A percentile compares a stretch with the other conserved stretches of the same genome.
Conservation (phyloP, 1,140 invertebrate species). For the Anthonomus grandis region DNA sequence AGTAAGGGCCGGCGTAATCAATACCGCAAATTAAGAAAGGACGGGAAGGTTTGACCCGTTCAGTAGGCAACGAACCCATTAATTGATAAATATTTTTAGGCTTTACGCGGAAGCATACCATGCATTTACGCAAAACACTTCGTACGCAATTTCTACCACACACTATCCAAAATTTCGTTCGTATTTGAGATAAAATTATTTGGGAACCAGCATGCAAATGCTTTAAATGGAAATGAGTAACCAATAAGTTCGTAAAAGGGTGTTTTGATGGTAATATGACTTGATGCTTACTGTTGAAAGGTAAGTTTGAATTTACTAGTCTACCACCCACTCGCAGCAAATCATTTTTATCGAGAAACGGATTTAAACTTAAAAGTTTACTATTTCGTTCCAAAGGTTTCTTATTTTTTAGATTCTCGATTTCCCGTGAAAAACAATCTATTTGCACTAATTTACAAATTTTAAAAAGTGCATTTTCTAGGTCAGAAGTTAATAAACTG, state of each 20-base stretch:
- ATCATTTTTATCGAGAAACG: constrained; percentile 31
- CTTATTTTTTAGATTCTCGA: constrained; percentile 10
- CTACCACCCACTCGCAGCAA: constrained; percentile 38
- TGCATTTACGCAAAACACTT: constrained; percentile 18
- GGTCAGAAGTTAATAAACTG: constrained; percentile 4
- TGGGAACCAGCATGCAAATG: constrained; percentile 19
- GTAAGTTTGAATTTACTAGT: constrained; percentile 28
- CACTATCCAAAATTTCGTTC: constrained; percentile 28
- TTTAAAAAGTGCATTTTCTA: constrained; percentile 2
- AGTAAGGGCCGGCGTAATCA: no score
- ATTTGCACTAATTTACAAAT: constrained; percentile 13
- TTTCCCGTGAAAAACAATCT: constrained; percentile 6
- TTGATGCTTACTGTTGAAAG: constrained; percentile 25
- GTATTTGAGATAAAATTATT: constrained; percentile 12
- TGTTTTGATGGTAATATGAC: constrained; percentile 26
- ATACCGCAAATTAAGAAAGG: no score
- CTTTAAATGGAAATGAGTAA: constrained; percentile 17
- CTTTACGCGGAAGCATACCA: constrained; percentile 19
- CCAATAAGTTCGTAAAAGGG: constrained; percentile 21
- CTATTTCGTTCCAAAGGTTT: constrained; percentile 1
- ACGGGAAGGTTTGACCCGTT: no score
- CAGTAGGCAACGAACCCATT: no score
- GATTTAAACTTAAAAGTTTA: constrained; percentile 23
- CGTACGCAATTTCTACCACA: constrained; percentile 24
- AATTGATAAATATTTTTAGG: not conserved